Base-by-base conservation (phyloP, 2,888 invertebrate species). In the Drosophila anomalata region DNA sequence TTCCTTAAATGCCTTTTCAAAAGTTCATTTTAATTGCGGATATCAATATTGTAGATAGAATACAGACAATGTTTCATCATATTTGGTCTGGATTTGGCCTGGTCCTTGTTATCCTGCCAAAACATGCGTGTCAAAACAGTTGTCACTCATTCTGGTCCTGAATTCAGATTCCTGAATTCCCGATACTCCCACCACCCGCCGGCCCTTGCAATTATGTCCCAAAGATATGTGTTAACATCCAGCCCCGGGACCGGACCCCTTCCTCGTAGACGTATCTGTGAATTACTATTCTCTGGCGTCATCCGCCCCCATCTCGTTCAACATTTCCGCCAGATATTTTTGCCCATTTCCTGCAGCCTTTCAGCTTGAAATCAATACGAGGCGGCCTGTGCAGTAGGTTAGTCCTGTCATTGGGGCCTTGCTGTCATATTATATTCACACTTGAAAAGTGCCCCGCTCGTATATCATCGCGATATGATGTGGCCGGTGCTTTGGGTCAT, bases 381-480 rank as follows among this genome's bases (percentile, higher is more conserved):
- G 41, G 51, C 17, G 26, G 11, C 2, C 14, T 11, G n/a, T 22
- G 50, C 3, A 55, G 62, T 56, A 39, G 46, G 63, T 24, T 62
- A 41, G 60, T 60, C 24, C 33, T 48, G 36, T 54, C 54, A 61
- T 67, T 74, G 67, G 41, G 66, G 63, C 71, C 75, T 76, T 81
- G 65, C 77, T 84, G 84, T 84, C 87, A 81, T 84, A 81, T 87
- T 81, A 87, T 87, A 78, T 84, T 81, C 81, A 84, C 87, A 84
- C 84, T 87, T 79, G 71, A 84, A 82, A 81, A 79, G 68, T 63
- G 55, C 46, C 48, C 46, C 22, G 39, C 44, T 11, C 31, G 14
- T 33, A 31, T 33, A 29, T 54, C 52, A 41, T 41, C 20, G 65
- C 39, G 54, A 51, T 74, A 78, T 78, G 80, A 80, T 78, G 73